phyloP scores from a whole-genome alignment of 1,140 invertebrate genomes.

The Zaprionus africanus region DNA sequence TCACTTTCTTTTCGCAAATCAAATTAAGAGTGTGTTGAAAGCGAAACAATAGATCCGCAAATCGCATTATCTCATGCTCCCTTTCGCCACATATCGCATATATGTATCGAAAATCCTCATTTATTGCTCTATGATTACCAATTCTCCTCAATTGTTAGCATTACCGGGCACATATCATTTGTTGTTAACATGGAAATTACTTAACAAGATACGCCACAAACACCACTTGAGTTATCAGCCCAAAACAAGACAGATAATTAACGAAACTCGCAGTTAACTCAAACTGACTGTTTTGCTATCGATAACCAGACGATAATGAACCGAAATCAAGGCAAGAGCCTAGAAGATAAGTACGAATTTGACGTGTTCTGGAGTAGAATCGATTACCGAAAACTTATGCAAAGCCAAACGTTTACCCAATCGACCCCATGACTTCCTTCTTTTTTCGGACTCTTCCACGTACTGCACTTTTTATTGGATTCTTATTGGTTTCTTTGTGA shows the following conservation, averaged over 20 bases:
- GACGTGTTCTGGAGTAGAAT: not conserved
- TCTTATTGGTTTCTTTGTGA: slow-evolving; percentile 5
- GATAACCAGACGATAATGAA: not conserved
- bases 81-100: not conserved
- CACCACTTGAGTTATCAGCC: not conserved
- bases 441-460: not conserved
- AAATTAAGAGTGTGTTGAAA: slow-evolving; percentile 32
- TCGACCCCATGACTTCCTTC: not conserved
- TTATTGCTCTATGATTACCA: slow-evolving; percentile 1
- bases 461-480: not conserved
- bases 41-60: slow-evolving; percentile 26
- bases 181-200: not conserved
- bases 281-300: not conserved
- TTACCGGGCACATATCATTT: slow-evolving; percentile 2
- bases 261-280: not conserved
- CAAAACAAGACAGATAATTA: not conserved
- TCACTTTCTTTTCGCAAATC: slow-evolving; percentile 42
- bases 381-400: not conserved
- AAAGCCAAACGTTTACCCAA: not conserved
- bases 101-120: not conserved
- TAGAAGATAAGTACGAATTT: too few species aligned
- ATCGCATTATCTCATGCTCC: slow-evolving; percentile 1
- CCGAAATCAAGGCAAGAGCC: too few species aligned
- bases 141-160: not conserved
- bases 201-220: not conserved